These are phyloP conservation scores for Scolopax mira DNA, from an alignment of 2,113 vertebrate genomes.

Conservation along the genomic window DNA sequence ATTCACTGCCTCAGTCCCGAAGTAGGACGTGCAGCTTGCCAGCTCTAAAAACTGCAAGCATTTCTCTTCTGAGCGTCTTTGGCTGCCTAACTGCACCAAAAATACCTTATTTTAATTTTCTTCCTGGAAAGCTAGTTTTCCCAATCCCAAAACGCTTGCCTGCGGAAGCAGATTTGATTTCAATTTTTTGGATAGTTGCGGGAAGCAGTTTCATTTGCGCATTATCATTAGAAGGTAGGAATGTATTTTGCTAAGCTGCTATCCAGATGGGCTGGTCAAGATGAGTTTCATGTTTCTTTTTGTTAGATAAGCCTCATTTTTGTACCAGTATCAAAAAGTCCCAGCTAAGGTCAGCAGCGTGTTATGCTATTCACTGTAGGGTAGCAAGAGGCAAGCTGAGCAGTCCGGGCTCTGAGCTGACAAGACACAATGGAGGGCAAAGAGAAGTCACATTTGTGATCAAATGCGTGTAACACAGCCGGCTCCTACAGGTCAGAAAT, in stretches of 20 bases:
- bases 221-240: neutral
- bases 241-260: neutral
- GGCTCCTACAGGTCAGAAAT: neutral
- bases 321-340: neutral
- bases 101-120: neutral
- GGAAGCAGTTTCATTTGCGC: neutral
- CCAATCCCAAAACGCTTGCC: neutral
- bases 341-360: neutral
- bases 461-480: neutral
- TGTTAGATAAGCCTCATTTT: neutral
- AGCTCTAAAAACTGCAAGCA: neutral
- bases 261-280: neutral
- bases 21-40: neutral
- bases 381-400: neutral
- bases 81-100: neutral
- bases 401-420: neutral
- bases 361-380: neutral
- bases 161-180: neutral
- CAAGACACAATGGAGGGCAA: neutral
- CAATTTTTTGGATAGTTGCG: neutral
- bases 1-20: neutral
- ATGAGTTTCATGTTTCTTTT: neutral
- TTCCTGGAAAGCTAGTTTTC: slow-evolving; percentile 4
- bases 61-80: neutral
- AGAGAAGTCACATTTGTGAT: accelerated